Evolutionary conservation across 1,140 invertebrate genomes (phyloP).

Genomic region (Meteorus sp.): DNA sequence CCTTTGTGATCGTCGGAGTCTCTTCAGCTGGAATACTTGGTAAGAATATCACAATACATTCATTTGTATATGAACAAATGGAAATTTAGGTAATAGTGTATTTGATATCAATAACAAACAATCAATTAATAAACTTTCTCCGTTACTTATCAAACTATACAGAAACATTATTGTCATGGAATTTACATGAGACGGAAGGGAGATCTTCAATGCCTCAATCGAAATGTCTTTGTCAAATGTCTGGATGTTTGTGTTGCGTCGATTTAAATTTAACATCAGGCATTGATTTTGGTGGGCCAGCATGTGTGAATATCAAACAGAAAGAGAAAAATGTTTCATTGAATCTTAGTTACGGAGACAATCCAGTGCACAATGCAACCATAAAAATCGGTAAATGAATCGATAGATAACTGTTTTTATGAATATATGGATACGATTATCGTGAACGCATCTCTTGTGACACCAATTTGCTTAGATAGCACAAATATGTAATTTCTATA

Average conservation of each 20-base stretch:
- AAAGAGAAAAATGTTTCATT: constrained; percentile 57
- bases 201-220: constrained; percentile 49
- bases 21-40: constrained; percentile 52
- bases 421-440: too few species aligned
- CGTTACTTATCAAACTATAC: not conserved
- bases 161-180: constrained; percentile 52
- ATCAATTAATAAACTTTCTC: too few species aligned
- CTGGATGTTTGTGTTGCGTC: constrained; percentile 55
- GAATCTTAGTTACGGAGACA: constrained; percentile 60
- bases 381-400: constrained; percentile 54
- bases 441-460: too few species aligned
- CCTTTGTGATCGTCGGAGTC: constrained; percentile 39
- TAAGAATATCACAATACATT: too few species aligned
- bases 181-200: constrained; percentile 43
- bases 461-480: too few species aligned
- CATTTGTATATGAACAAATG: too few species aligned
- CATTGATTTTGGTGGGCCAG: constrained; percentile 58
- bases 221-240: constrained; percentile 54
- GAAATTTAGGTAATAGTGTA: too few species aligned
- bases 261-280: constrained; percentile 54
- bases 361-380: constrained; percentile 58
- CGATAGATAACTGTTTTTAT: not conserved
- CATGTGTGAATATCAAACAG: constrained; percentile 59
- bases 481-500: constrained; percentile 19
- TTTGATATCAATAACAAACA: too few species aligned